A percentile compares a stretch with the other conserved stretches of the same genome.
Evolutionary conservation across 2,888 invertebrate species (phyloP).

Genomic region (Callimorpha dominula): DNA sequence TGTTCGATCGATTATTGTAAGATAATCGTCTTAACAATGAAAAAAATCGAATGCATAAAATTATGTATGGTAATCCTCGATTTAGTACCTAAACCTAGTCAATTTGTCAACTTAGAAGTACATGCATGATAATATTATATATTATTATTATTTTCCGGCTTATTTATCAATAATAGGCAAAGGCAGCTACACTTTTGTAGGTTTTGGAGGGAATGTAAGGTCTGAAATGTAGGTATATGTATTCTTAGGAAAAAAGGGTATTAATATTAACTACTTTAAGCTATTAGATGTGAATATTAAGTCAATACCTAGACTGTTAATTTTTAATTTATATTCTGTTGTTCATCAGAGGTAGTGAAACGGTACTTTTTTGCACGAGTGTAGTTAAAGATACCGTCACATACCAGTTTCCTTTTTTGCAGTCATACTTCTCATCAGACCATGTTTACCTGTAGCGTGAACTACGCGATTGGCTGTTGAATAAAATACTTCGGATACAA

Average conservation of each 20-base stretch:
- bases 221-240: too few species aligned
- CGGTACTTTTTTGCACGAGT: not conserved
- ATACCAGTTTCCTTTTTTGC: conserved; percentile 4
- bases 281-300: not conserved
- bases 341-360: not conserved
- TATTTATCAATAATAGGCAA: too few species aligned
- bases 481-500: not conserved
- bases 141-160: too few species aligned
- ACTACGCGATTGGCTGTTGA: not conserved
- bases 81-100: too few species aligned
- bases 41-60: not conserved
- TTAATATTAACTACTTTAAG: not conserved
- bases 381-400: not conserved
- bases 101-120: too few species aligned
- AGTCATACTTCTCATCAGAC: not conserved
- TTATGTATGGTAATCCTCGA: not conserved
- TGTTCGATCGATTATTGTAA: not conserved
- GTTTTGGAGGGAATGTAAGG: too few species aligned
- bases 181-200: too few species aligned
- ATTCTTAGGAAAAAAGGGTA: too few species aligned
- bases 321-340: not conserved
- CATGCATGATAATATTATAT: too few species aligned
- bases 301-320: not conserved
- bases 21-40: not conserved
- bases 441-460: not conserved